A percentile compares a stretch with the other conserved stretches of the same genome.
Conservation (phyloP, 2,113 vertebrate genomes). For the Connochaetes taurinus region DNA sequence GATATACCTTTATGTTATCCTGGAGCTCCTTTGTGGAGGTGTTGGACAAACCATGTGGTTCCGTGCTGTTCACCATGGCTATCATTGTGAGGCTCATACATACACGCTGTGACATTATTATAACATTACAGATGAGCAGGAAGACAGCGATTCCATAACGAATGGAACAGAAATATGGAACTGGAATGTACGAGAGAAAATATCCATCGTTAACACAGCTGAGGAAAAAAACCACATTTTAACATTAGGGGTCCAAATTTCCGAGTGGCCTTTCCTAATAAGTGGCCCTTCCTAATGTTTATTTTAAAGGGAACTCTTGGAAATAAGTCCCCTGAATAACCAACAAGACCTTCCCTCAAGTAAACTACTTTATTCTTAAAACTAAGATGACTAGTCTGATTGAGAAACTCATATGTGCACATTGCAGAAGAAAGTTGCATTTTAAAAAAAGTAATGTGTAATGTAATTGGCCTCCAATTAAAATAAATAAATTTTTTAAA, state of each 20-base stretch:
- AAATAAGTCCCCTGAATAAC: not conserved
- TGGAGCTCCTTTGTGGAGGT: not conserved
- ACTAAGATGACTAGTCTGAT: not conserved
- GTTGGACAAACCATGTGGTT: not conserved
- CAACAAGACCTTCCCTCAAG: not conserved
- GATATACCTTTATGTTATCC: not conserved
- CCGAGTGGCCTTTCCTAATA: not conserved
- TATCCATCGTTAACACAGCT: not conserved
- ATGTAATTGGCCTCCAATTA: not conserved
- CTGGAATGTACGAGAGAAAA: not conserved
- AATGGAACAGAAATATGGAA: not conserved
- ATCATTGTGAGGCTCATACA: conserved; percentile 54
- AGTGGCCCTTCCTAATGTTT: not conserved
- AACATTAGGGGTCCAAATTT: not conserved
- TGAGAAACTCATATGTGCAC: not conserved
- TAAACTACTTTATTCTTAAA: not conserved
- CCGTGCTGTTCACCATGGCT: conserved; percentile 47
- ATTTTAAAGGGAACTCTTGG: not conserved
- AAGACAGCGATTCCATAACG: not conserved
- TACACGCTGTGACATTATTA: accelerated
- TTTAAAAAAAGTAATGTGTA: not conserved
- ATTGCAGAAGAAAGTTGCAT: not conserved
- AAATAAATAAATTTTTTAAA: accelerated
- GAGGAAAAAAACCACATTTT: not conserved
- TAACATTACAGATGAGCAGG: not conserved